Evolutionary conservation across 2,888 invertebrate species (phyloP), one percentile per base, ranked within the genome.

Genomic region (Lampropteryx suffumata): DNA sequence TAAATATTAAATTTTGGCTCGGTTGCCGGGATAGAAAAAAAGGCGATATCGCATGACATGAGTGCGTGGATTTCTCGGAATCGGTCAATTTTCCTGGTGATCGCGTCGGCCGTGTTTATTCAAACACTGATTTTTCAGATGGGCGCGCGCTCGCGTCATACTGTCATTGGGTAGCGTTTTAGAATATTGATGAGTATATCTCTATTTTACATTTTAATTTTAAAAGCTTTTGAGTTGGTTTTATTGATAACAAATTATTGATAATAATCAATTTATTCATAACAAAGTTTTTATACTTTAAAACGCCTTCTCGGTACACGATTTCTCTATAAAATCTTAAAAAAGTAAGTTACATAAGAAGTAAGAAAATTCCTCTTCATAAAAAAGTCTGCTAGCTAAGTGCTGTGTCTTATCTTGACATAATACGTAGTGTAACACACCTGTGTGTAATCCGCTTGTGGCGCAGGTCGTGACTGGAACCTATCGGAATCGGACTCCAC

Each of bases 1-100:
- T 90, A 89, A 89, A 89, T 89, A 88, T 88, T 88, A 89, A 89
- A 88, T 84, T 82, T 84, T 80, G 80, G 78, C 80, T 80, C 73
- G 80, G 82, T 77, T 78, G 75, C 72, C 71, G 73, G 76, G 73
- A 81, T 79, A 82, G 82, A 83, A 84, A 82, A n/a, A 83, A 84
- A 85, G 79, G 77, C 80, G 82, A 81, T 84, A 82, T 84, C 78
- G 71, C 73, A 76, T 84, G 81, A 80, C 87, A 82, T 84, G 85
- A 81, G 79, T 76, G 72, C 64, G 77, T 78, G 82, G 82, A 85
- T 89, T 85, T 80, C 76, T 79, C 75, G 79, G 81, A 87, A 87
- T 85, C 85, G 87, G 87, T 84, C 84, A 84, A 88, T 89, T 89
- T 89, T 90, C 88, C 79, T 73, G 81, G 72, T 84, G 86, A 87